phyloP scores from a whole-genome alignment of 2,888 invertebrate genomes.

The Aricia artaxerxes region DNA sequence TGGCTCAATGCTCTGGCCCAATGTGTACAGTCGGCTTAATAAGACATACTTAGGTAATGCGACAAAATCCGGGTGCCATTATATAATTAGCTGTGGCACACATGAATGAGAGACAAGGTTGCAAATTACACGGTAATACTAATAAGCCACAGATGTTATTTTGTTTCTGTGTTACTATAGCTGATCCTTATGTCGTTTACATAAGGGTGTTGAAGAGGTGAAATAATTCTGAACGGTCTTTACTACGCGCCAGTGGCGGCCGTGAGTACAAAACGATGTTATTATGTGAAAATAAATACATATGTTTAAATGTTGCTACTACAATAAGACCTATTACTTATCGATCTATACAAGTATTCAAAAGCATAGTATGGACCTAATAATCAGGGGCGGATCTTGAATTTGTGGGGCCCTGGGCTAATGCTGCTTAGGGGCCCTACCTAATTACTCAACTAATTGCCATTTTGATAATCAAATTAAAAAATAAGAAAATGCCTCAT shows the following conservation, averaged over 20 bases:
- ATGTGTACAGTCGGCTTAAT: neutral
- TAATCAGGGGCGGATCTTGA: too few species aligned
- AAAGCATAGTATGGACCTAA: too few species aligned
- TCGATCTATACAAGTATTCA: too few species aligned
- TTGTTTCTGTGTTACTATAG: neutral
- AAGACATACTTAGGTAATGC: neutral
- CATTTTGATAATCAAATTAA: too few species aligned
- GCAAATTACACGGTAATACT: neutral
- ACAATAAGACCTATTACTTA: too few species aligned
- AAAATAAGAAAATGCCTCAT: too few species aligned
- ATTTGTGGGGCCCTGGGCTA: too few species aligned
- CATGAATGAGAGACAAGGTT: constrained; percentile 3
- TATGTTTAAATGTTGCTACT: too few species aligned
- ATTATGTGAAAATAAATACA: neutral
- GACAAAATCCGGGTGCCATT: neutral
- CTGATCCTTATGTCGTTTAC: neutral
- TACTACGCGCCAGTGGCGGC: neutral
- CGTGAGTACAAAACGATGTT: neutral
- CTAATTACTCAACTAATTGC: too few species aligned
- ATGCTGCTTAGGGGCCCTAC: too few species aligned
- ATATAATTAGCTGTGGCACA: neutral
- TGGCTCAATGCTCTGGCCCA: too few species aligned
- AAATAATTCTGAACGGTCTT: neutral
- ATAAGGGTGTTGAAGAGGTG: neutral
- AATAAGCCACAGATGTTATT: neutral